A percentile compares a stretch with the other conserved stretches of the same genome.
These are phyloP conservation scores for Onychomys leucogaster DNA, from an alignment of 2,797 vertebrate species.

Conservation along the genomic window DNA sequence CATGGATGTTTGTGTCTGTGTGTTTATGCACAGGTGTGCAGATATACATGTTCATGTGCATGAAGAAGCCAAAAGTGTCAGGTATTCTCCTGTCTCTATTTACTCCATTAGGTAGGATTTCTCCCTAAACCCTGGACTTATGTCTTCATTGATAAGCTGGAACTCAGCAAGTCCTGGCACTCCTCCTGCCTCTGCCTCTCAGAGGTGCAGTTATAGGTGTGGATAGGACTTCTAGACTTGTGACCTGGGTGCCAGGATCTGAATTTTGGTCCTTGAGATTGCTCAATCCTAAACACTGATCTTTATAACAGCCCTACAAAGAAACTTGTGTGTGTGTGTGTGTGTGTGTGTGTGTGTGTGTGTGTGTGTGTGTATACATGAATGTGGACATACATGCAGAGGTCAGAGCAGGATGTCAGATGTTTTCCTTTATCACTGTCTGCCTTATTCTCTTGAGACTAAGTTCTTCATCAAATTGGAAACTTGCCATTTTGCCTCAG, in stretches of 20 bases:
- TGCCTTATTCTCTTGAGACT: neutral
- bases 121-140: neutral
- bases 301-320: neutral
- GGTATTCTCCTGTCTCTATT: neutral
- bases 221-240: neutral
- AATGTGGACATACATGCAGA: neutral
- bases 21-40: neutral
- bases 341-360: neutral
- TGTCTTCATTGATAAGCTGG: neutral
- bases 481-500: neutral
- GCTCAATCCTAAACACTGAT: neutral
- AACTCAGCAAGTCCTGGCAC: neutral
- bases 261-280: neutral
- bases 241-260: neutral
- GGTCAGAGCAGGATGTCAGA: neutral
- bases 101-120: neutral
- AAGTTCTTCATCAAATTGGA: neutral
- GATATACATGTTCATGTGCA: neutral
- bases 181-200: neutral
- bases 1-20: neutral
- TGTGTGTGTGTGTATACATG: neutral
- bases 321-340: no score
- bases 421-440: neutral
- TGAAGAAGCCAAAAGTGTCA: neutral
- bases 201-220: neutral